A percentile compares a stretch with the other conserved stretches of the same genome.
These are phyloP conservation scores for Epinotia brunnichana DNA, from an alignment of 2,888 invertebrate species.

Conservation along the genomic window DNA sequence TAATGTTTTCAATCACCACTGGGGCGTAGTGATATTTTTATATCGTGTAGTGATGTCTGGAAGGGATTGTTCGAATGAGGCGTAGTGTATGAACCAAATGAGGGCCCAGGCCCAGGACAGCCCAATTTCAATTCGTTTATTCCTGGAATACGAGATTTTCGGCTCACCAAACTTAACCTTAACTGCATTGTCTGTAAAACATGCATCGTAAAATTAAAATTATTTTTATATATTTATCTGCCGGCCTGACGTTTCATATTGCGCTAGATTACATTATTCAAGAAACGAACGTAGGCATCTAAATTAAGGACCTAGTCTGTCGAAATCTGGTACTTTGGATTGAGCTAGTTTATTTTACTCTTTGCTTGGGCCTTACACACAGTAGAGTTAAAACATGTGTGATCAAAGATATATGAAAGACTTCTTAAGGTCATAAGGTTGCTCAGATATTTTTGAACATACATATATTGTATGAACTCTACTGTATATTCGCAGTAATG, in stretches of 20 bases:
- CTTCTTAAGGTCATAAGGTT: too few species aligned
- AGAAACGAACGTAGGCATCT: too few species aligned
- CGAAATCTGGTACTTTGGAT: neutral
- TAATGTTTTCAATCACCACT: constrained; percentile 2
- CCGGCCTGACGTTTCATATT: too few species aligned
- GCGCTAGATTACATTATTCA: too few species aligned
- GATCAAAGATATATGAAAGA: too few species aligned
- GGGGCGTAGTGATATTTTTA: constrained; percentile 21
- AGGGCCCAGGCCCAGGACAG: neutral
- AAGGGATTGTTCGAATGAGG: neutral
- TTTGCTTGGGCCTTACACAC: neutral
- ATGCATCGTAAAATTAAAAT: too few species aligned
- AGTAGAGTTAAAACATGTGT: too few species aligned
- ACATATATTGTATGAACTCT: neutral
- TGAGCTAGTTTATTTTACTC: neutral
- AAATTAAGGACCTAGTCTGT: too few species aligned
- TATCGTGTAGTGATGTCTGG: neutral
- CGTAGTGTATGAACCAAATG: neutral
- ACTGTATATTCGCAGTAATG: neutral
- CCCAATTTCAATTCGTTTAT: neutral
- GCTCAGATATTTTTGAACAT: too few species aligned
- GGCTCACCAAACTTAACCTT: too few species aligned
- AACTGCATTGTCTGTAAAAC: too few species aligned
- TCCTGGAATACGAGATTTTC: neutral
- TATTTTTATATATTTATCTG: too few species aligned